These are phyloP conservation scores for Anticlea derivata DNA, from an alignment of 2,888 invertebrate genomes.

Conservation along the genomic window DNA sequence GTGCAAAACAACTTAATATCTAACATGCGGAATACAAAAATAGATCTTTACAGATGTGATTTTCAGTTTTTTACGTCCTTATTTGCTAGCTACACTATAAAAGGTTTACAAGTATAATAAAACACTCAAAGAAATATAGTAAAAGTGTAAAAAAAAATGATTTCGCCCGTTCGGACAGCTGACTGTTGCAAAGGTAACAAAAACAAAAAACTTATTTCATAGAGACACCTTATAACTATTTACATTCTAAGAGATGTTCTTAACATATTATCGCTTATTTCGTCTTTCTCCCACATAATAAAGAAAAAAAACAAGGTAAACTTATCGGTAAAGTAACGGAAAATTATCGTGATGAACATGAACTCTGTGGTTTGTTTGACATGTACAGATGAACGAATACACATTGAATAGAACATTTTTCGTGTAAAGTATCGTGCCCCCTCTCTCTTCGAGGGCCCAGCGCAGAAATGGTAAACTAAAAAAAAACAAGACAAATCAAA, in stretches of 20 bases:
- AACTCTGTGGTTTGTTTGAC: neutral
- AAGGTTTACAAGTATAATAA: slow-evolving; percentile 4
- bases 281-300: slow-evolving; percentile 36
- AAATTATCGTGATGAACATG: slow-evolving; percentile 26
- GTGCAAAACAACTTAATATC: slow-evolving; percentile 6
- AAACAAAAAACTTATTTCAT: slow-evolving; percentile 49
- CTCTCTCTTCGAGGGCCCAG: neutral
- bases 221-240: slow-evolving; percentile 26
- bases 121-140: slow-evolving; percentile 28
- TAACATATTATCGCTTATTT: slow-evolving; percentile 40
- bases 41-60: slow-evolving; percentile 1
- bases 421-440: neutral
- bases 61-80: neutral
- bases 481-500: slow-evolving; percentile 2
- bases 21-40: slow-evolving; percentile 17
- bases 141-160: slow-evolving; percentile 39
- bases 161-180: slow-evolving; percentile 49
- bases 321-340: slow-evolving; percentile 42
- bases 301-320: slow-evolving; percentile 15
- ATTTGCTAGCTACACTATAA: neutral
- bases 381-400: slow-evolving; percentile 21
- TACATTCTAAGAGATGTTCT: slow-evolving; percentile 35
- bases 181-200: slow-evolving; percentile 49
- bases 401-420: neutral
- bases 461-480: neutral